Evolutionary conservation across 1,140 invertebrate species (phyloP), one percentile per base, ranked within the genome.

Genomic region (Tetraneura akinire): DNA sequence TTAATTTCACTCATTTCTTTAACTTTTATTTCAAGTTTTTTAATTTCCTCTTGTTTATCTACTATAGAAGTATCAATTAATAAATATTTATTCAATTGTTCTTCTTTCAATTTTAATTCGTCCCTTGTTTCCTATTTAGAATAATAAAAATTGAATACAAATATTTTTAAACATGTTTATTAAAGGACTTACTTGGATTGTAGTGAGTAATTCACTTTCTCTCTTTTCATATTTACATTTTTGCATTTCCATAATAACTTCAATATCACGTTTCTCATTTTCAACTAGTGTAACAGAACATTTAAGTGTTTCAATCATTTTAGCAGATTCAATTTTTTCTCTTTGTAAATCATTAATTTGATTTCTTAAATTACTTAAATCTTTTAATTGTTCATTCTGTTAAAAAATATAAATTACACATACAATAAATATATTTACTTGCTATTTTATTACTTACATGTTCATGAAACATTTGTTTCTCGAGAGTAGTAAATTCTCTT

Each of bases 401-500:
- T 42, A 45, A 16, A 60, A 37, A 16, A 26, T 45, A 37, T 16
- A 6, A 32, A 51, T 51, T 18, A 9, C n/a, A 2, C 16, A 68
- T 23, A 47, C 45, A 68, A 23, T 37, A 64, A 3, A 42, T 42
- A 1, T 11, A 9, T 10, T 14, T 47, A 68, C n/a, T n/a, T 45
- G 42, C 10, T 47, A 26, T n/a, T 45, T 14, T n/a, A 42, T 71
- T 57, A 60, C 53, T 60, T 51, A 55, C 78, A 42, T 80, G 68
- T 37, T 83, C 84, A 16, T 81, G 64, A 10, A 78, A 76, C n/a
- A 84, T 37, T 81, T 86, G 85, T 47, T 83, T 85, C 74, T 86
- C 86, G 23, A 86, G 80, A 23, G 80, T 83, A 11, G 85, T 85
- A n/a, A 83, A 83, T 81, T 85, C 84, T 66, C 80, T 78, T 0